A percentile compares a stretch with the other conserved stretches of the same genome.
phyloP scores from a whole-genome alignment of 2,888 invertebrate species.

The Lasioglossum marginatum region DNA sequence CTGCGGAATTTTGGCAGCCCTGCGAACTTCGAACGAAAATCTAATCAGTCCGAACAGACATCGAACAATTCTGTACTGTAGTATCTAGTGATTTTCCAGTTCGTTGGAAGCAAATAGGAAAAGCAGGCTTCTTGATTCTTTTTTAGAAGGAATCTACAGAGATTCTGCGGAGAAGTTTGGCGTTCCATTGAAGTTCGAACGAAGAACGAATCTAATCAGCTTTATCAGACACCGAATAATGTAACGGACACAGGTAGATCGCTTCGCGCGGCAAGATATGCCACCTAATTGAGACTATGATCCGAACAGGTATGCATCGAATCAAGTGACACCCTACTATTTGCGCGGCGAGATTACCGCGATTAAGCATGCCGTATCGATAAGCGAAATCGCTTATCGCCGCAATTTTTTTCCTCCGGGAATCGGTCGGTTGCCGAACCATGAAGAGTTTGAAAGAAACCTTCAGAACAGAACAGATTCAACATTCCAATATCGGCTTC shows the following conservation, averaged over 20 bases:
- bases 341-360: conserved; percentile 68
- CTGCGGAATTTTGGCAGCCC: background rate
- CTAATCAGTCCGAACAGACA: background rate
- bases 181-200: background rate
- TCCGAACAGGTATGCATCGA: conserved; percentile 27
- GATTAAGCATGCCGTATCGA: conserved; percentile 71
- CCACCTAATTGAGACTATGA: conserved; percentile 39
- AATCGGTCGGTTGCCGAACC: conserved; percentile 9
- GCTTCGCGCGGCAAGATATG: conserved; percentile 2
- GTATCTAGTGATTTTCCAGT: background rate
- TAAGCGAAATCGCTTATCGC: conserved; percentile 68
- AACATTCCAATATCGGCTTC: background rate
- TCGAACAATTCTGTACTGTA: background rate
- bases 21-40: background rate
- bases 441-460: background rate
- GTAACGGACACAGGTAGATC: conserved; percentile 1
- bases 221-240: background rate
- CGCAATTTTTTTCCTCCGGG: conserved; percentile 47
- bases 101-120: background rate
- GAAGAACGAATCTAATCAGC: background rate
- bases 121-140: background rate
- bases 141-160: background rate
- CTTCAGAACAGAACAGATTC: background rate
- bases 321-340: conserved; percentile 52
- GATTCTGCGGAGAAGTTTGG: background rate